Conservation (phyloP, 1,140 invertebrate species). For the Sarcophaga peregrina region DNA sequence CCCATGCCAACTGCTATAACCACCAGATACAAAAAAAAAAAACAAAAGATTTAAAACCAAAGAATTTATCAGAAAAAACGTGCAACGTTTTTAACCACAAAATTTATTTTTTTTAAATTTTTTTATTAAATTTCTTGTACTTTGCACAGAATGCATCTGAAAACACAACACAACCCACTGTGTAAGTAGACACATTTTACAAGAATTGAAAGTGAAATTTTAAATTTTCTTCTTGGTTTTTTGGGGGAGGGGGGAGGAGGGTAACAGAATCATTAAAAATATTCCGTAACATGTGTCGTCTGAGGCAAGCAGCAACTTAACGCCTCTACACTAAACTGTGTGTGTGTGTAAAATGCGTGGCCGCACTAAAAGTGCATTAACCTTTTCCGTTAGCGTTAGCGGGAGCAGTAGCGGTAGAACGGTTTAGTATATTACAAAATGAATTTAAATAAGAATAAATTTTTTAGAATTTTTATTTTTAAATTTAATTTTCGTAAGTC, state of each 20-base stretch:
- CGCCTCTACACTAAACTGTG: background rate
- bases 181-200: background rate
- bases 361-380: slow-evolving; percentile 5
- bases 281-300: background rate
- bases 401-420: too few relatives aligned
- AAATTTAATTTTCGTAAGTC: background rate
- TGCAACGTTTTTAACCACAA: too few relatives aligned
- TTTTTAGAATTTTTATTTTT: background rate
- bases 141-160: background rate
- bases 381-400: background rate
- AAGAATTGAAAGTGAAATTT: too few relatives aligned
- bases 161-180: background rate
- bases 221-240: too few relatives aligned
- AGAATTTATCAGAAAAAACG: too few relatives aligned
- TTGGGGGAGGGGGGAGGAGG: too few relatives aligned
- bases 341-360: background rate
- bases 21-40: too few relatives aligned
- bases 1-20: background rate
- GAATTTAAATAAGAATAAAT: background rate
- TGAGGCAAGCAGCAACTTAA: background rate
- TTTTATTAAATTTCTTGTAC: slow-evolving; percentile 10
- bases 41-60: too few relatives aligned
- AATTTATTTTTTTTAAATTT: background rate
- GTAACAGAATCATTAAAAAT: background rate
- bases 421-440: too few relatives aligned